These are phyloP conservation scores for Malachius bipustulatus DNA, from an alignment of 2,888 invertebrate genomes.

Conservation along the genomic window DNA sequence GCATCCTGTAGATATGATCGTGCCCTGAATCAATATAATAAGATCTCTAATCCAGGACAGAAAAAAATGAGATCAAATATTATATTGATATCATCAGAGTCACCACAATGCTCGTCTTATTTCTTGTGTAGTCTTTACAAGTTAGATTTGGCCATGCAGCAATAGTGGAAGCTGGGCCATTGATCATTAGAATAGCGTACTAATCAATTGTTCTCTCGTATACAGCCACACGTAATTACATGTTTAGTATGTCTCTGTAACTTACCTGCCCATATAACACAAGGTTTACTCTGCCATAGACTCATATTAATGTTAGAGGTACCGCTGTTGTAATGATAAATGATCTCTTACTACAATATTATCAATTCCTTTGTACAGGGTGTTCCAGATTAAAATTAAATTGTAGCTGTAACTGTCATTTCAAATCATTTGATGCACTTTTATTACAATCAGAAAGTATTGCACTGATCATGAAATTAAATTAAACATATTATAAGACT, in stretches of 20 bases:
- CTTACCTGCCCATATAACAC: conserved; percentile 10
- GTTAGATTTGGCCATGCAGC: conserved; percentile 26
- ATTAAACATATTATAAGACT: too few relatives aligned
- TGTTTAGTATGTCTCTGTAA: conserved; percentile 10
- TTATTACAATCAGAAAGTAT: too few relatives aligned
- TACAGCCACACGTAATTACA: conserved; percentile 9
- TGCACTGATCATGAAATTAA: too few relatives aligned
- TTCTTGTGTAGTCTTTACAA: conserved; percentile 28
- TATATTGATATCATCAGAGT: too few relatives aligned
- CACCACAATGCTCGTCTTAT: too few relatives aligned
- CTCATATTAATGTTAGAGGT: conserved; percentile 26
- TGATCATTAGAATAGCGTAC: conserved; percentile 38
- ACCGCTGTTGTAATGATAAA: conserved; percentile 40
- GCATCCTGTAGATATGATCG: too few relatives aligned
- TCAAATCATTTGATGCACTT: too few relatives aligned
- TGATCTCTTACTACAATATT: conserved; percentile 23
- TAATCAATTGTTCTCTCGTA: conserved; percentile 9
- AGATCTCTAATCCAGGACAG: too few relatives aligned
- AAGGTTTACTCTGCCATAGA: conserved; percentile 23
- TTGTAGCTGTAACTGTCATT: conserved; percentile 5
- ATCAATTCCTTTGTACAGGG: conserved; percentile 7
- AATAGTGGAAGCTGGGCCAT: conserved; percentile 27
- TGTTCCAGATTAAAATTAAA: conserved; percentile 1
- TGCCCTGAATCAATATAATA: too few relatives aligned
- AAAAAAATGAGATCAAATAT: too few relatives aligned